Base-by-base conservation (phyloP, 2,113 vertebrate genomes). In the Dicrurus megarhynchus region DNA sequence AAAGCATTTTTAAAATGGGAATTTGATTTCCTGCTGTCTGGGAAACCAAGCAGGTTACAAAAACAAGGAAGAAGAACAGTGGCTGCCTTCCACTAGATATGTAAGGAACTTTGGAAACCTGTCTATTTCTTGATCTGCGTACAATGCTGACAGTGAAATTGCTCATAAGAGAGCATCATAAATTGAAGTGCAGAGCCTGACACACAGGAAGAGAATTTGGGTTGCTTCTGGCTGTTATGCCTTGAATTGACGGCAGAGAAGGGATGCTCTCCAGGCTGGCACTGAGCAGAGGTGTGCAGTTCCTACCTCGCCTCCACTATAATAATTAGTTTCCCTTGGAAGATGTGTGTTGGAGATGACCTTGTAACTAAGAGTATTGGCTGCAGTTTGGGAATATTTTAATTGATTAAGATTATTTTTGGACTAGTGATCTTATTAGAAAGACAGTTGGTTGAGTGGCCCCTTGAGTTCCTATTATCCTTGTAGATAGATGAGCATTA, bases 351-450 rank as follows among this genome's bases (percentile, higher is more conserved):
- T 96, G 95, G 91, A 88, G 91, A 97, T 96, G 97, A 97, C 97
- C 97, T 97, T 97, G 96, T 95, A 95, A 95, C 93, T 94, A 78
- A 82, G 89, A 95, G 95, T 83, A 87, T 76, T 93, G 92, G 87
- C 49, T 90, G 91, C 91, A 93, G 76, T 94, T 94, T 95, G 95
- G 95, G 96, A 94, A 96, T 97, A 93, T 96, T 95, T 95, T 96
- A 97, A 97, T 97, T 97, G 97, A 97, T 97, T 96, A 97, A 93
- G 93, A 97, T 96, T 96, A 96, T 97, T 97, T 97, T 97, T 97
- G 96, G 96, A 96, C 94, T 96, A 80, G 95, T 73, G 84, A 91
- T 96, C 93, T 97, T 97, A 97, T 97, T 97, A 96, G 96, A 91
- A 94, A 97, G 92, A 84, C 95, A 96, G 96, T 95, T 97, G 96